Base-by-base conservation (phyloP, 37 sponge, comb jelly and placozoan species). In the Crambe crambe region DNA sequence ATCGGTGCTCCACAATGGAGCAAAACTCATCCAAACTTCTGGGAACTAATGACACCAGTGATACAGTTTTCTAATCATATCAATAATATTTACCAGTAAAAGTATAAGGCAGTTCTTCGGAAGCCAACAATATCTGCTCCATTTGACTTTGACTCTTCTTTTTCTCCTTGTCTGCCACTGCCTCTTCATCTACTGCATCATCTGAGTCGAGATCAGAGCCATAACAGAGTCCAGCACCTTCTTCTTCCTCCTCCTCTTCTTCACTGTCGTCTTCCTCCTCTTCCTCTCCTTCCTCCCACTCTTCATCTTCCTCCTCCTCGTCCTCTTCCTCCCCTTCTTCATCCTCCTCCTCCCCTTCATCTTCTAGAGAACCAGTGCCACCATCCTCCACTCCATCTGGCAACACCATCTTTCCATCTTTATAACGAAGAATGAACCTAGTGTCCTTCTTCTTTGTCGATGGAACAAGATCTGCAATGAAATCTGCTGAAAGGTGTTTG, bases 151-250 rank as follows among this genome's bases (percentile, higher is more conserved):
- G 56, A 35, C 27, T 3, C 56, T 0, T 47, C 78, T 40, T 10
- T 44, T 76, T 47, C 38, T 34, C 0, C 43, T 62, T 56, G 22
- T 47, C 79, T 9, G 34, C 30, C 21, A 41, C 37, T 41, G 35
- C 2, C 23, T 80, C 71, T 3, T 70, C 79, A 58, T 82, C n/a
- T 42, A 62, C 43, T 72, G 15, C 76, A 51, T 34, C 72, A 58
- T 78, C 89, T 25, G 84, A 66, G 20, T 83, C 80, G 56, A 83
- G 80, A 47, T 89, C 84, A 4, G 83, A 79, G 41, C 88, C 87
- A 79, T 67, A 79, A 20, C 42, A 38, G 12, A 78, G 84, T 43
- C 78, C 78, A 0, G 64, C 18, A 25, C 77, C 81, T 2, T 21
- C 77, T 38, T 79, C 75, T 10, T 76, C 78, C 35, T 61, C 70